These are phyloP conservation scores for Patella pellucida DNA, from an alignment of 2,888 invertebrate genomes.

Conservation along the genomic window DNA sequence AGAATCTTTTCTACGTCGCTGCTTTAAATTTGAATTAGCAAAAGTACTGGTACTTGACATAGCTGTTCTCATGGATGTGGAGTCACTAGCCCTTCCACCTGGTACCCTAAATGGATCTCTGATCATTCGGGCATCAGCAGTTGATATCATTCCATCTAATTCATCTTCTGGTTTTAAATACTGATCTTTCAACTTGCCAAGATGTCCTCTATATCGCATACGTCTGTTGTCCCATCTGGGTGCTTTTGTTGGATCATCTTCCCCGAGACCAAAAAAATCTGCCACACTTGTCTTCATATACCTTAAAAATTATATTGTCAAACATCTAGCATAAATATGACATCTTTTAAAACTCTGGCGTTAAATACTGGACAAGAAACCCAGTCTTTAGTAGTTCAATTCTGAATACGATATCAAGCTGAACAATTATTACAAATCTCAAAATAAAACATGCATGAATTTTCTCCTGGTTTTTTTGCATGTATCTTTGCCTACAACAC, in stretches of 20 bases:
- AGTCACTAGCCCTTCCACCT: conserved; percentile 31
- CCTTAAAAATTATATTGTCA: conserved; percentile 63
- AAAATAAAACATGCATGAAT: too few species aligned
- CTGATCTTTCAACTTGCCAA: conserved; percentile 48
- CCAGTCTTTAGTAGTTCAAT: too few species aligned
- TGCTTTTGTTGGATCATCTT: conserved; percentile 78
- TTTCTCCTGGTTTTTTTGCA: too few species aligned
- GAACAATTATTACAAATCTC: too few species aligned
- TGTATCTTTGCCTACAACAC: too few species aligned
- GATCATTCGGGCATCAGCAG: conserved; percentile 38
- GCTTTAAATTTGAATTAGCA: conserved; percentile 29
- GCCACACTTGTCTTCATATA: conserved; percentile 86
- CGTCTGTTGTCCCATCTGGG: conserved; percentile 82
- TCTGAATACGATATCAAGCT: too few species aligned
- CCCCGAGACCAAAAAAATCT: conserved; percentile 87
- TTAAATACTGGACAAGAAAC: too few species aligned
- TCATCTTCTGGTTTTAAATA: conserved; percentile 43
- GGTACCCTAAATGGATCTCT: conserved; percentile 54
- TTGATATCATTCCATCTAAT: conserved; percentile 32
- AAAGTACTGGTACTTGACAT: conserved; percentile 55
- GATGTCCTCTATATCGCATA: conserved; percentile 51
- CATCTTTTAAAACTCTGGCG: too few species aligned
- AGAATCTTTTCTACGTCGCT: conserved; percentile 75
- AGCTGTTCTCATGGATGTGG: conserved; percentile 42
- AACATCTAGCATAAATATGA: too few species aligned